Evolutionary conservation across 2,888 invertebrate species (phyloP), one percentile per base, ranked within the genome.

Genomic region (Scrobipalpa atriplicella): DNA sequence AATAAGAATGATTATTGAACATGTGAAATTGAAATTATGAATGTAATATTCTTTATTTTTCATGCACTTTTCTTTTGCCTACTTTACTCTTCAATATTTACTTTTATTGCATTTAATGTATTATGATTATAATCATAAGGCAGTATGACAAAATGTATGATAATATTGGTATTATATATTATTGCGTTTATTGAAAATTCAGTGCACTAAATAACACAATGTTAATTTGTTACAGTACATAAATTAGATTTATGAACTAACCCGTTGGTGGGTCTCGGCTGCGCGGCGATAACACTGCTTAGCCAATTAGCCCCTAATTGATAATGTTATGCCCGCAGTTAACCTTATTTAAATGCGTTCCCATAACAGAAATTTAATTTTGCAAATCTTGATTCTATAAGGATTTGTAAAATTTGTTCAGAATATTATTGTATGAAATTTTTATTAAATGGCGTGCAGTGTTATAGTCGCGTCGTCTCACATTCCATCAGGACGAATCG

Each of bases 201-300:
- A 80, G 79, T 87, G 90, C 90, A 90, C 88, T 84, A 81, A 86
- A 89, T 87, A 89, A 87, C 85, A 85, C 79, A 69, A 80, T 82
- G 79, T 81, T 83, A 84, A 88, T 84, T 64, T 66, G 65, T 68
- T 78, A 84, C 77, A 79, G 75, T 84, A 81, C 74, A 76, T 84
- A 82, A 85, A 81, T 81, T 86, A 86, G 81, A 78, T 80, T 76
- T 79, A 83, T 80, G 85, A 86, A 86, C 83, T 83, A 78, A 76
- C 77, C 81, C 83, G 83, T 86, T 85, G 85, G 83, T 83, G 83
- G 81, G 65, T 86, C 78, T 79, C 83, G 81, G 82, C 81, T 86
- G 82, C 89, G 90, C 81, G 86, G 82, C 89, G 89, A 86, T 91
- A 91, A 91, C 91, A 91, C 90, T 91, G 90, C 87, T 87, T 89